Evolutionary conservation across 2,797 vertebrate genomes (phyloP).

Genomic region (Columba guinea): DNA sequence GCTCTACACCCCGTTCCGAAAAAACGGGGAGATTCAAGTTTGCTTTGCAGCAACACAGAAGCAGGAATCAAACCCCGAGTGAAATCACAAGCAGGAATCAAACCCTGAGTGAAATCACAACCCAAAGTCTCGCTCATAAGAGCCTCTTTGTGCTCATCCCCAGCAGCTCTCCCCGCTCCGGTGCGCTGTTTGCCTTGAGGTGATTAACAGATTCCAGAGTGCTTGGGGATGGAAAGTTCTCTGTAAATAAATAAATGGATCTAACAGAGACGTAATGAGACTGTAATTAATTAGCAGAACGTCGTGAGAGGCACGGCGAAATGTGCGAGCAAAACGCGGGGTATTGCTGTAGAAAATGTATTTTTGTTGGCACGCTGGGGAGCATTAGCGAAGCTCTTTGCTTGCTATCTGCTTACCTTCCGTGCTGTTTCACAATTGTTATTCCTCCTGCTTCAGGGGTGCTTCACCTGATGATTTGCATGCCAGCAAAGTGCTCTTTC

Average conservation of each 20-base stretch:
- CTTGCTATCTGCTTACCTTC: constrained; percentile 31
- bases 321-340: not conserved
- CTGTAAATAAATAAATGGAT: constrained; percentile 39
- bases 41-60: not conserved
- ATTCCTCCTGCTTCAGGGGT: constrained; percentile 11
- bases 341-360: not conserved
- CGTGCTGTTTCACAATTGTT: constrained; percentile 37
- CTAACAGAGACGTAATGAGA: constrained; percentile 23
- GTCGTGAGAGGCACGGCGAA: not conserved
- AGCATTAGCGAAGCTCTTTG: not conserved
- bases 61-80: not conserved
- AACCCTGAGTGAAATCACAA: not conserved
- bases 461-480: not conserved
- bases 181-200: not conserved
- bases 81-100: not conserved
- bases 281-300: constrained; percentile 55
- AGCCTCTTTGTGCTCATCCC: not conserved
- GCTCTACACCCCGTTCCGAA: fast-evolving
- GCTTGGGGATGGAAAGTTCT: constrained; percentile 13
- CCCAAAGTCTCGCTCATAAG: not conserved
- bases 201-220: constrained; percentile 22
- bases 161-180: not conserved
- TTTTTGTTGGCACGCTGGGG: not conserved
- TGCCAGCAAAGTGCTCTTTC: not conserved
- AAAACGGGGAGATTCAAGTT: not conserved